These are phyloP conservation scores for Ptychadena robeensis DNA, from an alignment of 2,797 vertebrate species.

Conservation along the genomic window DNA sequence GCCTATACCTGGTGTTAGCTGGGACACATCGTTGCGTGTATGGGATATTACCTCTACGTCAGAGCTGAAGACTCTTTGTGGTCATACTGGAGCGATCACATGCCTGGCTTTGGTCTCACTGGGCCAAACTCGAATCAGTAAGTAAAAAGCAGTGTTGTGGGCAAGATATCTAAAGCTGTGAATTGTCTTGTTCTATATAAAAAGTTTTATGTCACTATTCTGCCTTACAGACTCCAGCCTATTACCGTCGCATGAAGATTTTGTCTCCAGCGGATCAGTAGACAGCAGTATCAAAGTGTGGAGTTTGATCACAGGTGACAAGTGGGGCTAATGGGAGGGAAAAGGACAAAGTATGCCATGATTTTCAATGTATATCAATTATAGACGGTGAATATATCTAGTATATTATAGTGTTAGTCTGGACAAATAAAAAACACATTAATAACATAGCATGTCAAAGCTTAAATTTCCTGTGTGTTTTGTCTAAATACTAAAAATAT, in stretches of 20 bases:
- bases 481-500: too few relatives aligned
- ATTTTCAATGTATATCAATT: too few relatives aligned
- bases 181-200: too few relatives aligned
- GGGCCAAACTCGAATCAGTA: not conserved
- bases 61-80: conserved; percentile 47
- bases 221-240: not conserved
- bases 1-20: conserved; percentile 8
- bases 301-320: conserved; percentile 77
- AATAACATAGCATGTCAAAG: too few relatives aligned
- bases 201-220: not conserved
- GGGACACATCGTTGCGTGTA: conserved; percentile 50
- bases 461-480: too few relatives aligned
- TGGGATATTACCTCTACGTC: conserved; percentile 31
- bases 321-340: not conserved
- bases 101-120: conserved; percentile 22
- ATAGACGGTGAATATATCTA: too few relatives aligned
- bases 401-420: too few relatives aligned
- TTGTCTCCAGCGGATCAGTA: conserved; percentile 80
- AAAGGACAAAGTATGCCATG: too few relatives aligned
- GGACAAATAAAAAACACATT: too few relatives aligned
- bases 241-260: conserved; percentile 63
- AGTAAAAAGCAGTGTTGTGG: not conserved
- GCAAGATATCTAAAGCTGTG: too few relatives aligned
- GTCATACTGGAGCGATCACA: conserved; percentile 39
- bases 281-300: conserved; percentile 82